phyloP scores from a whole-genome alignment of 2,797 vertebrate species.

The Babyrousa celebensis region DNA sequence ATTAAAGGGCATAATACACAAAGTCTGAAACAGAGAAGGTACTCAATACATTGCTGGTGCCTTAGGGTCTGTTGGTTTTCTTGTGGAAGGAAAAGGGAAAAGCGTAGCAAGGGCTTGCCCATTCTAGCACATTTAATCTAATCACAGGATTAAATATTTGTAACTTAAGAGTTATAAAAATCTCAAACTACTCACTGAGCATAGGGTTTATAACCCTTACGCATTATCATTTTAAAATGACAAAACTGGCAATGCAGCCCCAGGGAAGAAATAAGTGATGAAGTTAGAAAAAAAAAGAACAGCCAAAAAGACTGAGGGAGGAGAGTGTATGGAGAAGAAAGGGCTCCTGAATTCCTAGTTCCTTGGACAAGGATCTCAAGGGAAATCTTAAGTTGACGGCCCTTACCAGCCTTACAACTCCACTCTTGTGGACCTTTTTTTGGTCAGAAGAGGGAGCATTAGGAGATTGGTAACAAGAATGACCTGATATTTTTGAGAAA shows the following conservation, averaged over 20 bases:
- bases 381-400: background rate
- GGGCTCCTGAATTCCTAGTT: background rate
- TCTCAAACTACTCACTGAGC: background rate
- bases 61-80: background rate
- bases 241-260: background rate
- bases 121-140: background rate
- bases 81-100: background rate
- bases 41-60: background rate
- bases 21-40: background rate
- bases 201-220: background rate
- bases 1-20: background rate
- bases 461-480: background rate
- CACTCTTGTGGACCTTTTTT: background rate
- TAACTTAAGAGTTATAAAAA: conserved; percentile 5
- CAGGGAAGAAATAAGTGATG: background rate
- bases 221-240: background rate
- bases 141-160: background rate
- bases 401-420: background rate
- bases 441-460: background rate
- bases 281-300: background rate
- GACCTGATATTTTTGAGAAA: background rate
- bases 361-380: background rate
- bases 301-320: background rate
- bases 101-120: background rate
- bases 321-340: background rate